Base-by-base conservation (phyloP, 1,140 invertebrate species). In the Drosophila pseudoobscura region DNA sequence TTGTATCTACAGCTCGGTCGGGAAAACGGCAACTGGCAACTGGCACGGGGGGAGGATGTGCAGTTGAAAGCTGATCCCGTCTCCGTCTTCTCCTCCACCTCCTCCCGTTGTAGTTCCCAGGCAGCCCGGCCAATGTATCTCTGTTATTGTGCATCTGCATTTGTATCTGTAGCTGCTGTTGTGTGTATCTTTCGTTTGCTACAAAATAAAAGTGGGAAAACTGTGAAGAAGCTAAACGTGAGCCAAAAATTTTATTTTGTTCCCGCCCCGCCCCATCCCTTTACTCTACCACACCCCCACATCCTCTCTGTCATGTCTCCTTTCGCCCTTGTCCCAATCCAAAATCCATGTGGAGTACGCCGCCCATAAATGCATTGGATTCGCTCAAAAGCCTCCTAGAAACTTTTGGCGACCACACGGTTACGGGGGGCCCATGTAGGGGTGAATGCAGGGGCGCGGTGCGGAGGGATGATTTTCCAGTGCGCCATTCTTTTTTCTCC, bases 171-270 rank as follows among this genome's bases (percentile, higher is more conserved):
- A 1, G 3, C 8, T 31, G 29, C 3, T 2, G 6, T 31, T 47
- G 50, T 51, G 64, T 63, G 55, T 15, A 22, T 43, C 35, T 39
- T 11, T 11, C 3, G 1, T 39, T 39, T 13, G 3, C 3, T 39
- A 39, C 26, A 59, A 55, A 68, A 31, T 43, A 65, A 68, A 69
- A 41, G 35, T 11, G 13, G 7, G 13, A 17, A 41, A 50, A 41
- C 13, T 9, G 13, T 13, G 45, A 31, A 52, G 8, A 22, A 17
- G 20, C 41, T 2, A 68, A 66, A 59, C 41, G 46, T 56, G 56
- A 73, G 68, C 60, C 55, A 63, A 78, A 78, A 72, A 73, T 71
- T 54, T 59, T 78, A 78, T 76, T 77, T 72, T 71, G 60, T 61
- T 47, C 53, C 46, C 72, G 52, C 47, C 59, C 55, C 26, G 11